Conservation (phyloP, 2,888 invertebrate genomes). For the Tiphia femorata region DNA sequence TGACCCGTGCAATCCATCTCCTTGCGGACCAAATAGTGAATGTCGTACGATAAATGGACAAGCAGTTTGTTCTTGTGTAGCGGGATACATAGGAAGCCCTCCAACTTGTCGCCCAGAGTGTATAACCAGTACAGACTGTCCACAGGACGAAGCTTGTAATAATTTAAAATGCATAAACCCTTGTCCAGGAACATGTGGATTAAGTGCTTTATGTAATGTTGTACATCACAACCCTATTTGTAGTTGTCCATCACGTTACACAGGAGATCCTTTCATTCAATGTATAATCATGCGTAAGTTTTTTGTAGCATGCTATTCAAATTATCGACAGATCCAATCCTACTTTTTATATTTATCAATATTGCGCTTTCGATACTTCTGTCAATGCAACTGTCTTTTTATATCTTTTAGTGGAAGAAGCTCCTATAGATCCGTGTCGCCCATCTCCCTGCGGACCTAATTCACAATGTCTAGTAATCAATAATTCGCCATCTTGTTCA, state of each 20-base stretch:
- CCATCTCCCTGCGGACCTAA: constrained; percentile 82
- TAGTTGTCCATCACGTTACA: constrained; percentile 76
- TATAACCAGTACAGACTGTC: constrained; percentile 81
- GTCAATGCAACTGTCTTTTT: background rate
- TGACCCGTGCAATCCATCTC: constrained; percentile 60
- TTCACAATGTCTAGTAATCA: constrained; percentile 76
- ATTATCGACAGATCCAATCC: too few species aligned
- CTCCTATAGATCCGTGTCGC: constrained; percentile 77
- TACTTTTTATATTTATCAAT: too few species aligned
- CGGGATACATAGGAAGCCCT: constrained; percentile 84
- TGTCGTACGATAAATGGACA: constrained; percentile 64
- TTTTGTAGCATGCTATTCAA: too few species aligned
- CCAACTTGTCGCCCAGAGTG: constrained; percentile 86
- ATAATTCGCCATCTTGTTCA: constrained; percentile 77
- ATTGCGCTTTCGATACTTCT: background rate
- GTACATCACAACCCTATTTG: constrained; percentile 87
- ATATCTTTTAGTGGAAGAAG: constrained; percentile 38
- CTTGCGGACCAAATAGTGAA: constrained; percentile 77
- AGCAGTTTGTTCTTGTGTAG: constrained; percentile 78
- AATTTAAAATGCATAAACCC: constrained; percentile 88
- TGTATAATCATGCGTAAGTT: constrained; percentile 72
- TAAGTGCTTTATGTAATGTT: constrained; percentile 81
- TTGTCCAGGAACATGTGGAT: constrained; percentile 86
- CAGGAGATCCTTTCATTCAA: constrained; percentile 83
- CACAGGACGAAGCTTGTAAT: constrained; percentile 80